These are phyloP conservation scores for Sebastes jordani DNA, from an alignment of 2,797 vertebrate genomes.

Conservation along the genomic window DNA sequence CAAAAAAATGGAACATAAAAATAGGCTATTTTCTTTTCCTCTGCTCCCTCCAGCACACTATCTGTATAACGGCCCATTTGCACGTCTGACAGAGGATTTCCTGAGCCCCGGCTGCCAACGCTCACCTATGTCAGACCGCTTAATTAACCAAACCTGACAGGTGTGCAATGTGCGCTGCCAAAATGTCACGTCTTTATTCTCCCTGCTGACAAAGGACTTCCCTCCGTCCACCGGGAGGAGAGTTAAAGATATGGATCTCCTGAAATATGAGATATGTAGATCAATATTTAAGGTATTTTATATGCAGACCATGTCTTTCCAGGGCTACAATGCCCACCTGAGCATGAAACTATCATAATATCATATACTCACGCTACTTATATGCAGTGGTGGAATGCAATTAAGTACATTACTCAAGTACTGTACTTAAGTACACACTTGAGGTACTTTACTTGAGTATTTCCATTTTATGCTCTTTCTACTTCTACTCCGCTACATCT, in stretches of 20 bases:
- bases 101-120: conserved; percentile 23
- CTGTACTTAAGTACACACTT: neutral
- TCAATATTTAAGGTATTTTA: neutral
- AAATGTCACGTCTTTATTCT: conserved; percentile 26
- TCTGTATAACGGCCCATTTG: conserved; percentile 19
- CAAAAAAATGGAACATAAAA: neutral
- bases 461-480: neutral
- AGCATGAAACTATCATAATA: neutral
- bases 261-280: neutral
- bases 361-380: neutral
- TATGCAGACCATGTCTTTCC: neutral
- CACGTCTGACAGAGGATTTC: conserved; percentile 32
- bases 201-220: neutral
- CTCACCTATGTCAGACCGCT: conserved; percentile 37
- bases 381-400: neutral
- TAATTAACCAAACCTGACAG: conserved; percentile 50
- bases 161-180: conserved; percentile 9
- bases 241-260: neutral
- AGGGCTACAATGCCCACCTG: neutral
- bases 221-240: neutral
- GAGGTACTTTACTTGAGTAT: neutral
- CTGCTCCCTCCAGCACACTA: conserved; percentile 9
- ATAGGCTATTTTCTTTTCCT: neutral
- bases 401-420: neutral
- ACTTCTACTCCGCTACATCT: neutral